Evolutionary conservation across 2,888 invertebrate genomes (phyloP), one percentile per base, ranked within the genome.

Genomic region (Galerucella calmariensis): DNA sequence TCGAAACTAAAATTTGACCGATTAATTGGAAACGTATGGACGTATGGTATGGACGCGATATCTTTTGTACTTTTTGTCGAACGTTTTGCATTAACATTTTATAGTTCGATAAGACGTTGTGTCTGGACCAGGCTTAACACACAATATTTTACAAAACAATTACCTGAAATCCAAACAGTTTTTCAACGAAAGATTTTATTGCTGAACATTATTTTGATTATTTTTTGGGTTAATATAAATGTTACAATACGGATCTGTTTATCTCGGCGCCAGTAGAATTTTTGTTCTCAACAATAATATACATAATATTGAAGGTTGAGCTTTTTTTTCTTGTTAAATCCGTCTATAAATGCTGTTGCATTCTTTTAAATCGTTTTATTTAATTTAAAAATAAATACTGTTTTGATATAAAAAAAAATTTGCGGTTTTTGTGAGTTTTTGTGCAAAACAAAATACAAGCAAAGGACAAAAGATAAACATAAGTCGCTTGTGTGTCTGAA

Each of bases 261-360:
- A 14, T 51, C 51, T n/a, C 6, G 51, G 51, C 51, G 51, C 51
- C 51, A 8, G 51, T 51, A n/a, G 51, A 51, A 59, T 20, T 59
- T 59, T 59, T 59, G 24, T 59, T 20, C 27, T 59, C 27, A 27
- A 59, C 24, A 59, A 59, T 59, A 12, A 27, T 59, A 11, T 59
- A 59, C 59, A 59, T 59, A 59, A 59, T 27, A 59, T 24, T 27
- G 59, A 59, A 59, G 59, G 59, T 27, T 12, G 59, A 20, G 20
- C 20, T 58, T 20, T 59, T 27, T 59, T 59, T 8, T 24, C 59
- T 6, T 2, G 12, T 59, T n/a, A 51, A 51, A 51, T 51, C 14
- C 51, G 51, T 51, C 51, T 51, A 8, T 48, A 51, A 51, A n/a
- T 51, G 51, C n/a, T 51, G 51, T n/a, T 59, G 59, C 27, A 59